phyloP scores from a whole-genome alignment of 2,113 vertebrate genomes.

The Mohoua ochrocephala region DNA sequence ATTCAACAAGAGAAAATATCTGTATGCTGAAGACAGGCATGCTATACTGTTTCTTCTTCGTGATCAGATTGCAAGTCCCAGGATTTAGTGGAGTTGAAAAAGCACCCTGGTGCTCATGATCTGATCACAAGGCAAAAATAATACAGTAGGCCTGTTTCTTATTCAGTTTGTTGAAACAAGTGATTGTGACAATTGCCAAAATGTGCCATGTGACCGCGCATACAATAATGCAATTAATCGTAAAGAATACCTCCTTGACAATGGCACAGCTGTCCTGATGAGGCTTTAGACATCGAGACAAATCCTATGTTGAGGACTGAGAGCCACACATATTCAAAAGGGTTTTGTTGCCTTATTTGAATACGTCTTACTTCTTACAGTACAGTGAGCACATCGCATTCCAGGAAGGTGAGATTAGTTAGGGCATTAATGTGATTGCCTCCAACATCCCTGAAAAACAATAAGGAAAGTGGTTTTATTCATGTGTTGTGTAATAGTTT shows the following conservation, averaged over 20 bases:
- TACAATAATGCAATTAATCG: neutral
- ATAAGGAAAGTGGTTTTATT: neutral
- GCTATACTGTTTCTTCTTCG: neutral
- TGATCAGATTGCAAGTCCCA: neutral
- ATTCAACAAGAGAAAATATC: neutral
- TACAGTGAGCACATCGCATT: slow-evolving; percentile 71
- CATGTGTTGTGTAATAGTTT: neutral
- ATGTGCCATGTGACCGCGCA: neutral
- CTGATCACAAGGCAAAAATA: neutral
- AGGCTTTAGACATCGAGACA: neutral
- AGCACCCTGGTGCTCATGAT: neutral
- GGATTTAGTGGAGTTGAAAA: neutral
- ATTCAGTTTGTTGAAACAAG: neutral
- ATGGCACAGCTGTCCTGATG: neutral
- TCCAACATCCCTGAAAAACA: slow-evolving; percentile 74
- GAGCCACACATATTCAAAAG: neutral
- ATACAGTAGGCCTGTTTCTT: neutral
- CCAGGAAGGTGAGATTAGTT: slow-evolving; percentile 72
- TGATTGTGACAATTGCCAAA: neutral
- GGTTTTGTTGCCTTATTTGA: neutral
- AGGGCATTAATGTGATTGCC: slow-evolving; percentile 74
- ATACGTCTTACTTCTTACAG: slow-evolving; percentile 68
- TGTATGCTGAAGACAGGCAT: neutral
- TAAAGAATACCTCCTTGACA: neutral
- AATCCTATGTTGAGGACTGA: neutral